Conservation (phyloP, 2,888 invertebrate species). For the Lacanobia wlatinum region DNA sequence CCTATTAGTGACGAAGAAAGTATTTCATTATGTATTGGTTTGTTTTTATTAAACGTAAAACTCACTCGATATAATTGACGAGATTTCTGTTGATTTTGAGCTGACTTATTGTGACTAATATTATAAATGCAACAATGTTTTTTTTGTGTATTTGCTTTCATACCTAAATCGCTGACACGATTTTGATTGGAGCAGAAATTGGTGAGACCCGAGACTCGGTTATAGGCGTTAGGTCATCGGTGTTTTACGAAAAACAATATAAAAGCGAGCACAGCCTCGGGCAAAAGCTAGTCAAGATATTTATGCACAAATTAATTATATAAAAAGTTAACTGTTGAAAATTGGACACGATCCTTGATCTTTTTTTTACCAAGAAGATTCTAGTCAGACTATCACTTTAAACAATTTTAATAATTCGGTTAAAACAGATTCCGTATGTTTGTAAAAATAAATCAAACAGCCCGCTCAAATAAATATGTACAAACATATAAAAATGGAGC, state of each 20-base stretch:
- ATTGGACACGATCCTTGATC: background rate
- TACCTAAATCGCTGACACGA: no score
- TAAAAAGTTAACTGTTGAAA: background rate
- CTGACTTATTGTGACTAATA: no score
- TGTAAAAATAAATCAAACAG: slow-evolving; percentile 29
- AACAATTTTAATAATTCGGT: slow-evolving; percentile 4
- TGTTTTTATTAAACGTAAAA: background rate
- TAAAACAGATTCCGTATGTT: background rate
- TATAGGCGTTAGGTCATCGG: no score
- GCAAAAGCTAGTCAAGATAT: no score
- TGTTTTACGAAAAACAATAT: no score
- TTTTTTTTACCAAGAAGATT: background rate
- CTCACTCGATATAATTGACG: background rate
- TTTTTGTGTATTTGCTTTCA: no score
- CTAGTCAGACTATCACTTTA: background rate
- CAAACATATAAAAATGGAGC: slow-evolving; percentile 44
- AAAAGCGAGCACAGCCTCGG: no score
- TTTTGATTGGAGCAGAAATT: no score
- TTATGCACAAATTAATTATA: no score
- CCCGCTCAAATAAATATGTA: slow-evolving; percentile 39
- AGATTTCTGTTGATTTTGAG: no score
- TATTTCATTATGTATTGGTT: background rate
- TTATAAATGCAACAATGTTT: no score
- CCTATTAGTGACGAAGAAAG: background rate
- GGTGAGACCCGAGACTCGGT: no score